Evolutionary conservation across 2,113 vertebrate species (phyloP), one percentile per base, ranked within the genome.

Genomic region (Ptyas mucosa): DNA sequence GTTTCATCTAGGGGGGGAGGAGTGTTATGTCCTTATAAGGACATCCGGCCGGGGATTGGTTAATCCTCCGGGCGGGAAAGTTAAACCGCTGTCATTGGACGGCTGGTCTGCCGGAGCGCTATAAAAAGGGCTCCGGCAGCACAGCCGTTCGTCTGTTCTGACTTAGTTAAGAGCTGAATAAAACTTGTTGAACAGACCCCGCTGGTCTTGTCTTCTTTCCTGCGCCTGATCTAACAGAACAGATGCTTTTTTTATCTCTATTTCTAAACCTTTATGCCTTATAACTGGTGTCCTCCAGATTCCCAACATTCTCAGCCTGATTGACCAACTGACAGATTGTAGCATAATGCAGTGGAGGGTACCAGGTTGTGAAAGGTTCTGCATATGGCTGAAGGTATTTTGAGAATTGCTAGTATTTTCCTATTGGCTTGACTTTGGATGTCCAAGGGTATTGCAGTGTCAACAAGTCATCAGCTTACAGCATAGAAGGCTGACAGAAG

Each of bases 341-440:
- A 75, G 12, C 14, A 75, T 75, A 75, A 34, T 0, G n/a, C 0
- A 69, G 29, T 15, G 64, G 29, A 34, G n/a, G n/a, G n/a, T 81
- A 81, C 69, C 69, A 81, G 7, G n/a, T 81, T 81, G n/a, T 81
- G 69, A 81, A 81, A 81, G n/a, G n/a, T 89, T 91, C 55, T 93
- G 87, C 94, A 95, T 93, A n/a, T 94, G 88, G 94, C 94, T 96
- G 94, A 94, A 90, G 89, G 95, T 95, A 93, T 58, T 89, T n/a
- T 14, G n/a, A 39, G 55, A 20, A 94, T 95, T 85, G 89, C 93
- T 94, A 4, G 24, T 11, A 3, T 93, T 94, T 96, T 94, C 90
- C 92, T 23, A 12, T 91, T 91, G 93, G 91, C 85, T 93, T 96
- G 91, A 91, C 93, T 94, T 95, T 93, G 89, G 93, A 95, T 39